A percentile compares a stretch with the other conserved stretches of the same genome.
phyloP scores from a whole-genome alignment of 2,888 invertebrate genomes.

The Rhaphigaster nebulosa region DNA sequence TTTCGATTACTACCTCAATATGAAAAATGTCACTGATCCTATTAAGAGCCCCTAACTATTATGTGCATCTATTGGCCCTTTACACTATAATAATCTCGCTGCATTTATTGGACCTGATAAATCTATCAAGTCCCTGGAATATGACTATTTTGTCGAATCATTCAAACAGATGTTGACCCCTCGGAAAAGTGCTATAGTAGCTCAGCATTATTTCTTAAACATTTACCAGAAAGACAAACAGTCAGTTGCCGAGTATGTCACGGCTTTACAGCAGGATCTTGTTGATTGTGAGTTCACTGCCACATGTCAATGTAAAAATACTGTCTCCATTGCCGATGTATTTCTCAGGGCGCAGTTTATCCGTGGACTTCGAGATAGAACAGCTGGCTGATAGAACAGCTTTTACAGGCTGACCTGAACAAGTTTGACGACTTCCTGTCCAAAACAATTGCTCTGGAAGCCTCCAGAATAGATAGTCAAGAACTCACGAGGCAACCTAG shows the following conservation, averaged over 20 bases:
- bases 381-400: constrained; percentile 6
- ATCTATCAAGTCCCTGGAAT: neutral
- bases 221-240: constrained; percentile 37
- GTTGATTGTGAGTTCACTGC: constrained; percentile 38
- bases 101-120: neutral
- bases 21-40: neutral
- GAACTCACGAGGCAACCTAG: no score
- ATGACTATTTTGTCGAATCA: neutral
- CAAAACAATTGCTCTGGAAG: no score
- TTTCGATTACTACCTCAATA: neutral
- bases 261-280: neutral
- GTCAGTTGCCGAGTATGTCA: constrained; percentile 31
- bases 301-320: neutral
- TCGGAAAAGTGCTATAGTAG: neutral
- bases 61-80: neutral
- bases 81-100: neutral
- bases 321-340: neutral
- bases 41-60: neutral
- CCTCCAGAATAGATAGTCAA: no score
- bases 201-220: constrained; percentile 50
- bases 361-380: constrained; percentile 14
- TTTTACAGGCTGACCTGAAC: neutral
- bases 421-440: neutral
- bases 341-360: constrained; percentile 51
- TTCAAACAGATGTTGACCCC: neutral